Evolutionary conservation across 2,113 vertebrate genomes (phyloP).

Genomic region (Tangachromis dhanisi): DNA sequence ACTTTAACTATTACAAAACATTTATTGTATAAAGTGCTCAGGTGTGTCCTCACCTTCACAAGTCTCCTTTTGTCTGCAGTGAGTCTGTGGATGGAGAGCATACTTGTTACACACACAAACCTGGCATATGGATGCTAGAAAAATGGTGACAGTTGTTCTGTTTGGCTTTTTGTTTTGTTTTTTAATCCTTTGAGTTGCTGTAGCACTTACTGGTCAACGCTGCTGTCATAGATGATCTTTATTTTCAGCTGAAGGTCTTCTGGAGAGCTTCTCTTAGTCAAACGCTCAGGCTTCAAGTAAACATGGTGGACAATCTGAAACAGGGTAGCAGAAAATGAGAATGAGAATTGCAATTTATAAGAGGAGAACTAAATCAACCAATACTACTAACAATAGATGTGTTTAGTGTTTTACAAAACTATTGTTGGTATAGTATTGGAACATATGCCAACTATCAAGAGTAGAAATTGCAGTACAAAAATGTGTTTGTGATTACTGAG

Average conservation of each 20-base stretch:
- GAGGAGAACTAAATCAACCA: not conserved
- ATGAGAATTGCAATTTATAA: not conserved
- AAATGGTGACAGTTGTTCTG: not conserved
- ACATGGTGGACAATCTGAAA: constrained; percentile 83
- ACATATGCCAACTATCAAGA: not conserved
- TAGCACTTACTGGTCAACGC: constrained; percentile 83
- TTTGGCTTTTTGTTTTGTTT: not conserved
- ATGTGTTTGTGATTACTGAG: not conserved
- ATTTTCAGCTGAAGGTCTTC: constrained; percentile 82
- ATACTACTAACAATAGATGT: not conserved
- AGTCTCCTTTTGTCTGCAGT: constrained; percentile 82
- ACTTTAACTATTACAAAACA: not conserved
- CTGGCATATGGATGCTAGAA: not conserved
- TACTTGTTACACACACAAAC: not conserved
- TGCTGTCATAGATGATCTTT: constrained; percentile 84
- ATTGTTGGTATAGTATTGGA: not conserved
- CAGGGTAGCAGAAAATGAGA: not conserved
- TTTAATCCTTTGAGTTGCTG: not conserved
- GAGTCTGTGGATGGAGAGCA: constrained; percentile 67
- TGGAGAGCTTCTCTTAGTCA: constrained; percentile 79
- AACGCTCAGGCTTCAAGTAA: constrained; percentile 75
- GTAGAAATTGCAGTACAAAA: not conserved
- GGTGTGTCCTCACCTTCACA: constrained; percentile 79
- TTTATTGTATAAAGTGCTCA: not conserved
- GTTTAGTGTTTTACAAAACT: not conserved